These are phyloP conservation scores for Pimephales promelas DNA, from an alignment of 2,113 vertebrate species.

Conservation along the genomic window DNA sequence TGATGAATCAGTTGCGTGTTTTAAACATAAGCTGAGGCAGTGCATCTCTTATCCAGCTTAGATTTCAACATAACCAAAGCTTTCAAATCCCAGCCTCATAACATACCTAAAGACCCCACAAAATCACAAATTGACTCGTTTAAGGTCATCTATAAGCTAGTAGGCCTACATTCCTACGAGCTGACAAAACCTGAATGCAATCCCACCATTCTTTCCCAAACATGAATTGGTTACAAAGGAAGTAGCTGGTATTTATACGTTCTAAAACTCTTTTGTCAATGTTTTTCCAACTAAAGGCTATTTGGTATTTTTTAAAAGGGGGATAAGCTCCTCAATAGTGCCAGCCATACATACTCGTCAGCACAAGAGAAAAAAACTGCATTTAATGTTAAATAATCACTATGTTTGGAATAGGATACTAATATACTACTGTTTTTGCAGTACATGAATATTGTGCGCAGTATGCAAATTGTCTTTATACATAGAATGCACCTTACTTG, in stretches of 20 bases:
- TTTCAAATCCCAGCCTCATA: neutral
- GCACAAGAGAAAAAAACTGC: neutral
- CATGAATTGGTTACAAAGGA: neutral
- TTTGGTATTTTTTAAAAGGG: neutral
- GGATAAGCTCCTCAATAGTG: neutral
- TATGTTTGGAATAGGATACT: neutral
- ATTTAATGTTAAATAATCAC: neutral
- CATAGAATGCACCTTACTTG: neutral
- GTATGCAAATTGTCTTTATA: neutral
- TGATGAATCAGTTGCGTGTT: neutral
- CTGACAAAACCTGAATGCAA: neutral
- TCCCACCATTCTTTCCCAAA: neutral
- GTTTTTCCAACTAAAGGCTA: too few relatives aligned
- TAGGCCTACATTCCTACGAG: neutral
- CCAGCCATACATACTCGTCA: neutral
- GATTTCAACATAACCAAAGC: neutral
- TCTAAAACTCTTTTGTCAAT: neutral
- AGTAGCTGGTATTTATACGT: neutral
- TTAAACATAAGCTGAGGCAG: conserved; percentile 38
- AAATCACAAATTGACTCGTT: neutral
- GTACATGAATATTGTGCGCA: neutral
- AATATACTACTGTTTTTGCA: neutral
- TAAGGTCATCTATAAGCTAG: neutral
- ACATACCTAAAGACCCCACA: neutral
- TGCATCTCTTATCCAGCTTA: conserved; percentile 1